phyloP scores from a whole-genome alignment of 2,888 invertebrate genomes.

The Lasioglossum figueresi region DNA sequence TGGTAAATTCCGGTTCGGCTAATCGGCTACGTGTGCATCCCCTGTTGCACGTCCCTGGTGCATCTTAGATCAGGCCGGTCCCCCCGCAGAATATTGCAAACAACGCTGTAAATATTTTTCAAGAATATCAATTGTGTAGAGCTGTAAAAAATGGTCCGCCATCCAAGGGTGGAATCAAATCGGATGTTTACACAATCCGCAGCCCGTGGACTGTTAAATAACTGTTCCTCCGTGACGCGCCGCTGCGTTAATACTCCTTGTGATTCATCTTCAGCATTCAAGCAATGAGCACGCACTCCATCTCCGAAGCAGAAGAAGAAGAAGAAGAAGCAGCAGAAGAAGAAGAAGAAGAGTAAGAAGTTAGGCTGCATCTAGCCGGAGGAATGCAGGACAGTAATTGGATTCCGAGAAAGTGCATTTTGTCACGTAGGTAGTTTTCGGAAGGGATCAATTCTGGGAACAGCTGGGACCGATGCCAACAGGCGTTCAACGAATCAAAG shows the following conservation, averaged over 20 bases:
- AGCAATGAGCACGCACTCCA: not conserved
- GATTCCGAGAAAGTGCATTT: slow-evolving; percentile 14
- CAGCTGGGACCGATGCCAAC: slow-evolving; percentile 11
- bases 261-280: slow-evolving; percentile 2
- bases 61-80: slow-evolving; percentile 59
- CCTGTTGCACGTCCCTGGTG: slow-evolving; percentile 34
- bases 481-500: slow-evolving; percentile 10
- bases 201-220: not conserved
- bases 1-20: slow-evolving; percentile 52
- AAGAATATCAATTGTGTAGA: not conserved
- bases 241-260: not conserved
- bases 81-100: slow-evolving; percentile 31
- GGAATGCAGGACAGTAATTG: not conserved
- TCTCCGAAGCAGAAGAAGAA: not conserved
- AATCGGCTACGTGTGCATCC: slow-evolving; percentile 58
- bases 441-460: slow-evolving; percentile 21
- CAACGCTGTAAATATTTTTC: too few relatives aligned
- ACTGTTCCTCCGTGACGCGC: not conserved
- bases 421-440: slow-evolving; percentile 24
- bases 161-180: not conserved
- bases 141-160: not conserved
- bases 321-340: not conserved
- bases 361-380: not conserved
- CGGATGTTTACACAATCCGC: not conserved
- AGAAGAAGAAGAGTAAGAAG: not conserved